Percentiles rank a stretch among this genome's conserved stretches.
Conservation (phyloP, 1,140 invertebrate species). For the Coptotermes formosanus region DNA sequence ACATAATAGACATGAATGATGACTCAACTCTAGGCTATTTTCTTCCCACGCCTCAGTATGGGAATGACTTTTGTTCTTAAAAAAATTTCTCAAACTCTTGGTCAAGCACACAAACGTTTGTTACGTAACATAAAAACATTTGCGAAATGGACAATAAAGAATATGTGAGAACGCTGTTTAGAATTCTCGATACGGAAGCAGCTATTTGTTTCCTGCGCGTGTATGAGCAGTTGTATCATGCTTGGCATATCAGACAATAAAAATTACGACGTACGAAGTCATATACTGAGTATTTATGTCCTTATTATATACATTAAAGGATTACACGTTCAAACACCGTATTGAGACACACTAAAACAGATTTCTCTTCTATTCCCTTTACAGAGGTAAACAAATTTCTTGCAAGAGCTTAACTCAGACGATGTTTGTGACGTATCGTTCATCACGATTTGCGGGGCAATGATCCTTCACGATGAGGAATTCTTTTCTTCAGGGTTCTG, state of each 20-base stretch:
- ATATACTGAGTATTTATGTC: neutral
- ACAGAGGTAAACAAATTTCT: too few species aligned
- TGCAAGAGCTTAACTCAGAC: too few species aligned
- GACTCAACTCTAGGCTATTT: neutral
- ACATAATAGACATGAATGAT: neutral
- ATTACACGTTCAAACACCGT: neutral
- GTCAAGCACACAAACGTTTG: neutral
- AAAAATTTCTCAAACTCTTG: neutral
- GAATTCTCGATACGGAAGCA: neutral
- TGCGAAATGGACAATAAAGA: neutral
- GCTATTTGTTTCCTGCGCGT: neutral
- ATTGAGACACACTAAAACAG: neutral
- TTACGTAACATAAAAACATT: neutral
- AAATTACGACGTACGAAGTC: neutral
- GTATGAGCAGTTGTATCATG: neutral
- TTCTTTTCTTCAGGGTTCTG: too few species aligned
- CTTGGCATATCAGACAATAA: conserved; percentile 16
- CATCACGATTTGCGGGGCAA: too few species aligned
- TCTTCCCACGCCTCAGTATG: neutral
- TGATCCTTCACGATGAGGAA: too few species aligned
- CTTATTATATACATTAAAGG: neutral
- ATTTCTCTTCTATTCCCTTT: neutral
- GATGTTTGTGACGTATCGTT: neutral
- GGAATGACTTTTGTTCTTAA: neutral
- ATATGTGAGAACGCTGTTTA: neutral